Evolutionary conservation across 2,888 invertebrate genomes (phyloP).

Genomic region (Troilus luridus): DNA sequence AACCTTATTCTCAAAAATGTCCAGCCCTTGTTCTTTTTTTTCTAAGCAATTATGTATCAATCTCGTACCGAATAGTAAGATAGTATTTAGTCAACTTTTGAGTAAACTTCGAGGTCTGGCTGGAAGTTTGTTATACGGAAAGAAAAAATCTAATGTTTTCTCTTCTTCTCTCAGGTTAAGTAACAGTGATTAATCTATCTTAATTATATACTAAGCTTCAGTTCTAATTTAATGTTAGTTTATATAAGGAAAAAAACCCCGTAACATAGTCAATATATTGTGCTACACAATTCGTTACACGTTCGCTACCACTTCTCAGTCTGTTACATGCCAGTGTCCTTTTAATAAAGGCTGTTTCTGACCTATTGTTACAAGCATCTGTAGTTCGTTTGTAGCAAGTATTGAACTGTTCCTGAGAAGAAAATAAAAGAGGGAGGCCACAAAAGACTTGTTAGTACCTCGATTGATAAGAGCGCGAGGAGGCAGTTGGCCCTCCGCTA

Average conservation of each 20-base stretch:
- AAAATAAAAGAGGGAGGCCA: slow-evolving; percentile 6
- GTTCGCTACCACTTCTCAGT: neutral
- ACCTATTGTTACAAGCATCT: neutral
- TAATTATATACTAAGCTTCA: no score
- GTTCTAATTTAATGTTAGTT: no score
- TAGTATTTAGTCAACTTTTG: no score
- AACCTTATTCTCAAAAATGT: no score
- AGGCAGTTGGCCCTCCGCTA: neutral
- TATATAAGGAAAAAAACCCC: neutral
- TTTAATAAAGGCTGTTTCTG: neutral
- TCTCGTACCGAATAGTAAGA: no score
- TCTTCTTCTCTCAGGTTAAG: no score
- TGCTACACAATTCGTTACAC: neutral
- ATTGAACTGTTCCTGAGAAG: neutral
- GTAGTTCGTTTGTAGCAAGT: neutral
- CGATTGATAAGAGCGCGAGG: neutral
- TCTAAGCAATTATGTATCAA: no score
- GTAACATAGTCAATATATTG: neutral
- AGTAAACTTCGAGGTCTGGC: no score
- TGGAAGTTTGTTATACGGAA: no score
- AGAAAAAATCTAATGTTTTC: no score
- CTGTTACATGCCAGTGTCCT: neutral
- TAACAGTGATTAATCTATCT: no score
- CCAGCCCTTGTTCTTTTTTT: no score
- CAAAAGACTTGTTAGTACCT: slow-evolving; percentile 30